phyloP scores from a whole-genome alignment of 2,113 vertebrate species.

The Nettapus auritus region DNA sequence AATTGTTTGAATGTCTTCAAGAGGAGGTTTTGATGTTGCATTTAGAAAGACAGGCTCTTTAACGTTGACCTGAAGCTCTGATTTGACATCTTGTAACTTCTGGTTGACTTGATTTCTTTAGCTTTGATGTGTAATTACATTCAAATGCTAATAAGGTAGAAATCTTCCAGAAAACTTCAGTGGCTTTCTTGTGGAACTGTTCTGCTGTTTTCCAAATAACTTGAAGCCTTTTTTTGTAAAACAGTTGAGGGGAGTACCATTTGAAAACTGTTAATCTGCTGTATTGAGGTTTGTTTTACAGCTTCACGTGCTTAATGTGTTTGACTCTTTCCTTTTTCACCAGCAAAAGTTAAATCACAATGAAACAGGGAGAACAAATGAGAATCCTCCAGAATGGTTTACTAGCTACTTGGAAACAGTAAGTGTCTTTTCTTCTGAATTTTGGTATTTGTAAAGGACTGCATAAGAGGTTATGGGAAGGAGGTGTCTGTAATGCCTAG shows the following conservation, averaged over 20 bases:
- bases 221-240: background rate
- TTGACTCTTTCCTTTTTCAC: background rate
- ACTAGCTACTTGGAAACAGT: constrained; percentile 94
- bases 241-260: background rate
- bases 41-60: background rate
- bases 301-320: background rate
- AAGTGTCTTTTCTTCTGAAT: constrained; percentile 35
- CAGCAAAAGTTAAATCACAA: constrained; percentile 5
- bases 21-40: background rate
- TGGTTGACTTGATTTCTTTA: background rate
- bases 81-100: background rate
- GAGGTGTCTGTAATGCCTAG: background rate
- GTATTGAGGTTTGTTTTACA: background rate
- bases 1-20: background rate
- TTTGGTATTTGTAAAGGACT: background rate
- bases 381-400: constrained; percentile 93
- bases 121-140: background rate
- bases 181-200: background rate
- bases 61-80: background rate
- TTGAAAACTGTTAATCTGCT: background rate
- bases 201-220: background rate
- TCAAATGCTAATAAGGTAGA: background rate
- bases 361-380: constrained; percentile 34
- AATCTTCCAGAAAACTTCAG: background rate
- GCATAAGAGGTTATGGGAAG: background rate